phyloP scores from a whole-genome alignment of 2,797 vertebrate species.

The Lepidocolaptes lacrymiger region DNA sequence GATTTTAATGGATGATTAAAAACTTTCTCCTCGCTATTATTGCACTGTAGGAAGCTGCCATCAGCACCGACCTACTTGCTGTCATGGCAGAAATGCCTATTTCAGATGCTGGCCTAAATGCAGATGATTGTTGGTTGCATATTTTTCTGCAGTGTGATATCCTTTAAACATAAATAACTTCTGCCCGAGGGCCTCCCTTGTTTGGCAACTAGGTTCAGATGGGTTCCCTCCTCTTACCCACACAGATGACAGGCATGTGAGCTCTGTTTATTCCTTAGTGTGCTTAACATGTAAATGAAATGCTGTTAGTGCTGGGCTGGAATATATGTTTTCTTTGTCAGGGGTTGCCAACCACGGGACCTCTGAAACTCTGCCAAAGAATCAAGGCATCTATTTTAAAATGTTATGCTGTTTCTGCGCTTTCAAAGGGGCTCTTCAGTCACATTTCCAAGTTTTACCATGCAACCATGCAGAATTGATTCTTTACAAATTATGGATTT shows the following conservation, averaged over 20 bases:
- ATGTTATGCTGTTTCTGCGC: neutral
- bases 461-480: rapidly evolving
- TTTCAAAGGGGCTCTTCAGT: neutral
- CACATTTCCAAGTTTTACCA: neutral
- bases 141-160: neutral
- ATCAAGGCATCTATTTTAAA: neutral
- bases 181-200: neutral
- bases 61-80: neutral
- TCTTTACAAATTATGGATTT: neutral
- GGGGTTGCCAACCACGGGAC: neutral
- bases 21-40: neutral
- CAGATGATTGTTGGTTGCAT: neutral
- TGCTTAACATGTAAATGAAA: neutral
- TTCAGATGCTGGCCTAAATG: neutral
- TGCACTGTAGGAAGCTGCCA: neutral
- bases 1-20: neutral
- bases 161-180: neutral
- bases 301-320: neutral
- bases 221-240: rapidly evolving
- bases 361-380: neutral
- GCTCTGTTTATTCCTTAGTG: neutral
- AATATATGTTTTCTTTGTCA: neutral
- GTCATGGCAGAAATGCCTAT: rapidly evolving
- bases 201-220: neutral
- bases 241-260: neutral